Conservation (phyloP, 2,888 invertebrate genomes). For the Auanema freiburgensis region DNA sequence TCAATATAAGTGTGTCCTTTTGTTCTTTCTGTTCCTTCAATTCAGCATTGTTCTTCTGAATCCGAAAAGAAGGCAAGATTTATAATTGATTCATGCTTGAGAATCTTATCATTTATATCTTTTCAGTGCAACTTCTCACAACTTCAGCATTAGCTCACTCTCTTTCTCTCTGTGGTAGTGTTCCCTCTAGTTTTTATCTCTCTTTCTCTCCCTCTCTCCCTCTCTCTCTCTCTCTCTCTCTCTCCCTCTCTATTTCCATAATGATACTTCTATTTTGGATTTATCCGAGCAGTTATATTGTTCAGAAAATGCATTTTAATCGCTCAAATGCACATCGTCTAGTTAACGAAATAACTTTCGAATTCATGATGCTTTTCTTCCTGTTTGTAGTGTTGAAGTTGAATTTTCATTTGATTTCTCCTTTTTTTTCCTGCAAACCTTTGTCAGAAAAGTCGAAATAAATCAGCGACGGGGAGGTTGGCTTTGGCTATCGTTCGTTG, state of each 20-base stretch:
- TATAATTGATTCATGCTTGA: too few species aligned
- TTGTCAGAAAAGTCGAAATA: background rate
- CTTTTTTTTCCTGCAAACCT: slow-evolving; percentile 1
- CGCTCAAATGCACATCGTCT: background rate
- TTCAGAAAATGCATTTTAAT: background rate
- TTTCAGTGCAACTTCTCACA: too few species aligned
- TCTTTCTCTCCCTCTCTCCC: slow-evolving; percentile 11
- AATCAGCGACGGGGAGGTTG: background rate
- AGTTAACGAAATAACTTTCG: slow-evolving; percentile 2
- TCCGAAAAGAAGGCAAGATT: too few species aligned
- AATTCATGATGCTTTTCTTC: background rate
- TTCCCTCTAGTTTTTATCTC: slow-evolving; percentile 1
- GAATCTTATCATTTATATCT: too few species aligned
- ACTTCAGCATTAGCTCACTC: background rate
- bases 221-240: slow-evolving; percentile 8
- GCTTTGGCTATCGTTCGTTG: too few species aligned
- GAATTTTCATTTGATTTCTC: background rate
- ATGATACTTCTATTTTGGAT: background rate
- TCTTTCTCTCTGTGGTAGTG: background rate
- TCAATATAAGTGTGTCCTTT: too few species aligned
- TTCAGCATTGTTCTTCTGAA: too few species aligned
- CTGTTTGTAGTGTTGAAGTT: background rate
- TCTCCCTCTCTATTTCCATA: slow-evolving; percentile 2
- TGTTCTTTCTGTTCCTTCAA: too few species aligned
- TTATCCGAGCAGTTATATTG: too few species aligned